Evolutionary conservation across 2,888 invertebrate species (phyloP).

Genomic region (Pristionchus arcanus): DNA sequence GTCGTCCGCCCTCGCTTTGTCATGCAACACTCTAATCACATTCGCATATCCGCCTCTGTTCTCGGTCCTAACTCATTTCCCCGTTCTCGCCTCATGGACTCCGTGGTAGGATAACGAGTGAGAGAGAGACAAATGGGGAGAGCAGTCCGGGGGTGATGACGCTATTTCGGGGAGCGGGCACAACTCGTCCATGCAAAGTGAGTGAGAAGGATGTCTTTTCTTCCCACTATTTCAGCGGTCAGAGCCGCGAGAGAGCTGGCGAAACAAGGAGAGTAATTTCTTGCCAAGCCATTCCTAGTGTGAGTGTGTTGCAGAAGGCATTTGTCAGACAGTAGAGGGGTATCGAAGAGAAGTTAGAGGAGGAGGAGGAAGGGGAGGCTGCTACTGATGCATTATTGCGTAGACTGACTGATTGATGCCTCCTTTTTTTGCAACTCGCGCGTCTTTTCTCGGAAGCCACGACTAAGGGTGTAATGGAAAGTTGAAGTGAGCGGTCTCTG

Average conservation of each 20-base stretch:
- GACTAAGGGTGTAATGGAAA: constrained; percentile 8
- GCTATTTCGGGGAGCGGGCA: constrained; percentile 25
- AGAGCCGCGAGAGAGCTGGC: background rate
- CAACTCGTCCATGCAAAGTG: background rate
- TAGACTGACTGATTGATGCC: constrained; percentile 42
- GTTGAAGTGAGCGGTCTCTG: background rate
- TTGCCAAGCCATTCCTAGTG: background rate
- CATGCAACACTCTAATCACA: background rate
- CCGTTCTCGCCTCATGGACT: constrained; percentile 34
- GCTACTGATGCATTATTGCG: constrained; percentile 39
- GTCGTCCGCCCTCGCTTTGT: background rate
- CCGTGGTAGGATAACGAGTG: background rate
- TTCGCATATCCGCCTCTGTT: background rate
- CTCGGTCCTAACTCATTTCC: background rate
- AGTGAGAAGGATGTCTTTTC: no score
- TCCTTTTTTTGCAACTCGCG: background rate
- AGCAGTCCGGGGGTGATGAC: background rate
- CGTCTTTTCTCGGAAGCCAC: background rate
- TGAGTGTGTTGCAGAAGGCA: background rate
- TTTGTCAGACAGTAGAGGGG: constrained; percentile 2
- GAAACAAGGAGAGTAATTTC: no score
- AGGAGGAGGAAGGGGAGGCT: background rate
- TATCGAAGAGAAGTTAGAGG: background rate
- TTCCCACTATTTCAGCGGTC: no score
- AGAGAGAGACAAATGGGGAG: background rate